phyloP scores from a whole-genome alignment of 1,140 invertebrate genomes.

The Kradibia gibbosae region DNA sequence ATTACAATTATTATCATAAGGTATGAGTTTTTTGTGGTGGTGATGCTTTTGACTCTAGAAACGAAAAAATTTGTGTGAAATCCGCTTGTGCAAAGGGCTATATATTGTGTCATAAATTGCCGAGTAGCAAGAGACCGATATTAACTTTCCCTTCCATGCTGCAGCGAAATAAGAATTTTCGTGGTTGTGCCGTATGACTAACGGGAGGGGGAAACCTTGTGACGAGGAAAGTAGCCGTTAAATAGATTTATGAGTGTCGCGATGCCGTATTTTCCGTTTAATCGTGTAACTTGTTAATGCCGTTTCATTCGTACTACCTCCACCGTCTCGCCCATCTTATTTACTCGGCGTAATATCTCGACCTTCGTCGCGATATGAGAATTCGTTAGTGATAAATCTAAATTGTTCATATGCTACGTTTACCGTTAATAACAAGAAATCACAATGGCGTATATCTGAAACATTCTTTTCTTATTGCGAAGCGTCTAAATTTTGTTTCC shows the following conservation, averaged over 20 bases:
- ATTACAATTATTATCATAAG: too few relatives aligned
- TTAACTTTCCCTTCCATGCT: constrained; percentile 18
- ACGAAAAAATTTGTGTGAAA: constrained; percentile 8
- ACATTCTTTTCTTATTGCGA: not conserved
- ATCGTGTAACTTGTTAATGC: constrained; percentile 17
- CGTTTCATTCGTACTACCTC: too few relatives aligned
- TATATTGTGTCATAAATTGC: constrained; percentile 37
- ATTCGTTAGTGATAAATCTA: not conserved
- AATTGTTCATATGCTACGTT: not conserved
- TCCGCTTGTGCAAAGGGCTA: not conserved
- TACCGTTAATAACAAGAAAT: constrained; percentile 10
- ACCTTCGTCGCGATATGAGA: not conserved
- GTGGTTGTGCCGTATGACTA: not conserved
- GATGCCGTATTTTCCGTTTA: constrained; percentile 8
- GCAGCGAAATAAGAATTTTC: constrained; percentile 13
- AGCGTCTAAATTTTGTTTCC: not conserved
- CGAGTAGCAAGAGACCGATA: not conserved
- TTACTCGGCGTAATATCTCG: not conserved
- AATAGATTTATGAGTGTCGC: constrained; percentile 4
- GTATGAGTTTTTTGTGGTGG: too few relatives aligned
- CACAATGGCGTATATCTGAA: not conserved
- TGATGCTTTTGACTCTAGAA: too few relatives aligned
- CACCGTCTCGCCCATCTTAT: not conserved
- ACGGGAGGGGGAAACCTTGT: not conserved
- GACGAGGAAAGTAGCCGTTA: not conserved